Evolutionary conservation across 2,888 invertebrate genomes (phyloP), one percentile per base, ranked within the genome.

Genomic region (Sinopyrophorus schimmeli): DNA sequence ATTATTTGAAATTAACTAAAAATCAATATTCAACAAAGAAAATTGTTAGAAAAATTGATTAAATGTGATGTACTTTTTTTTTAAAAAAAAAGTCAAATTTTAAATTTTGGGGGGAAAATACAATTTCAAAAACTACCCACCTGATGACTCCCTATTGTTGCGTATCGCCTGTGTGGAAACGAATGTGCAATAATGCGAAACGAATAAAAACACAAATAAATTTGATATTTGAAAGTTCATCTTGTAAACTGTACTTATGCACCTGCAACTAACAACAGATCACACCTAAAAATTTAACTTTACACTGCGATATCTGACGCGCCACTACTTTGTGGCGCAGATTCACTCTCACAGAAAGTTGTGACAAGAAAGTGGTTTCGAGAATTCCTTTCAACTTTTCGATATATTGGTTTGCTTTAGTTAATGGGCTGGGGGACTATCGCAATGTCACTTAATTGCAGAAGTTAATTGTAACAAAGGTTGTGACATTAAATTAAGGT

Each of bases 311-410:
- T 40, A 47, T 47, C 40, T 47, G 31, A 40, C 40, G 30, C 47
- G 40, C 27, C 47, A 47, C 47, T 47, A 34, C 39, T 31, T 47
- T 24, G 26, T 27, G 32, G 34, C 32, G 32, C 40, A 47, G 47
- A 47, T 47, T 39, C 47, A 40, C 47, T 40, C 40, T 31, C 30
- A 40, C 47, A 47, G 47, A 47, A 47, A 47, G 47, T 40, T 32
- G 47, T 16, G 39, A 40, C 40, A 47, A 47, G 47, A 47, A 47
- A 47, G 47, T 30, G 46, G 46, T 46, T 46, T 28, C 26, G n/a
- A 46, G 26, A 47, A 47, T 47, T 47, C 47, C 47, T 47, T 47
- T 38, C 38, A 31, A 47, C 40, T 34, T 47, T 47, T 47, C 47
- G 34, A 31, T 46, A 30, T 12, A 24, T 31, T 11, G 28, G n/a